These are phyloP conservation scores for Drosophila biarmipes DNA, from an alignment of 1,140 invertebrate genomes.

Conservation along the genomic window DNA sequence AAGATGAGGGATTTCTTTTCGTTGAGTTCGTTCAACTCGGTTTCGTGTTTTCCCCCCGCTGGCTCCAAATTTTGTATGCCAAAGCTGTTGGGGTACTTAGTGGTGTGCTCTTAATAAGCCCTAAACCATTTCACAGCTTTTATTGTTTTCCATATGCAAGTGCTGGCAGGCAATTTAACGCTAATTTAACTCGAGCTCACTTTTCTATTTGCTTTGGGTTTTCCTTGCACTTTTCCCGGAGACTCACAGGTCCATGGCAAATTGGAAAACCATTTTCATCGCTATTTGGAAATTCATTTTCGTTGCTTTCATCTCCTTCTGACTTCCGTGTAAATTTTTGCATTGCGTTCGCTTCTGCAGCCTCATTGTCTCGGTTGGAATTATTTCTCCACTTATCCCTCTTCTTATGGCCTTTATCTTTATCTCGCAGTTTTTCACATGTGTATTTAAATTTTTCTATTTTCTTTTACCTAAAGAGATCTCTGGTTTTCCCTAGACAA, in stretches of 20 bases:
- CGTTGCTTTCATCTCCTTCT: background rate
- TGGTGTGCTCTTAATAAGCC: constrained; percentile 25
- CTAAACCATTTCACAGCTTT: constrained; percentile 34
- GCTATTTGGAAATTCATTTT: constrained; percentile 40
- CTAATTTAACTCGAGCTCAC: constrained; percentile 49
- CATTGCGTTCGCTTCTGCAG: constrained; percentile 39
- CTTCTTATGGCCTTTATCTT: constrained; percentile 10
- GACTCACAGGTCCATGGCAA: constrained; percentile 33
- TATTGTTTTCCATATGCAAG: constrained; percentile 40
- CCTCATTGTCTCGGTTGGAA: constrained; percentile 61
- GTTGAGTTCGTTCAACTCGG: constrained; percentile 16
- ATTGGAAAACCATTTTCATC: constrained; percentile 43
- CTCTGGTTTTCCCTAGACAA: constrained; percentile 31
- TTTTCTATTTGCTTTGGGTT: constrained; percentile 7
- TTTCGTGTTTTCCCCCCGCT: background rate
- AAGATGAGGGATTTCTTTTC: background rate
- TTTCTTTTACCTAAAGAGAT: constrained; percentile 18
- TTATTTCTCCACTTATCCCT: constrained; percentile 27
- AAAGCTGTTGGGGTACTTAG: constrained; percentile 19
- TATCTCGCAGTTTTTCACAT: constrained; percentile 21
- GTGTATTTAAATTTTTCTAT: constrained; percentile 34
- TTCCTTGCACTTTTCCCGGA: constrained; percentile 37
- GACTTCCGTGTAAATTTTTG: constrained; percentile 47
- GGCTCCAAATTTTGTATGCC: constrained; percentile 15
- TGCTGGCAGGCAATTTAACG: constrained; percentile 57